phyloP scores from a whole-genome alignment of 2,888 invertebrate genomes.

The Drosophila glabriapex region DNA sequence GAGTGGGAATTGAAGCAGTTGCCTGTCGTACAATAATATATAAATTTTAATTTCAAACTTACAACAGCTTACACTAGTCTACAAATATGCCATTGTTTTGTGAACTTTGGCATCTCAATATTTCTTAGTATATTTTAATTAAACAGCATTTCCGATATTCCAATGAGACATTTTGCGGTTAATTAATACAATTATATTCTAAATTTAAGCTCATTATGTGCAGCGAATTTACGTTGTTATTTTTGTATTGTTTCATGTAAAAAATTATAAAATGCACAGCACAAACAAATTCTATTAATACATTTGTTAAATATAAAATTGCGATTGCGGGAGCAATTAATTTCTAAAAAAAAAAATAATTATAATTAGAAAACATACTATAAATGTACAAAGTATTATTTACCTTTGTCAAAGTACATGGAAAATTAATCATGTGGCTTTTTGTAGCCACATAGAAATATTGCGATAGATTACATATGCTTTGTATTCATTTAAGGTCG shows the following conservation, averaged over 20 bases:
- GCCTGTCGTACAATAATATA: slow-evolving; percentile 15
- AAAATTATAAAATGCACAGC: background rate
- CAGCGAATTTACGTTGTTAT: too few species aligned
- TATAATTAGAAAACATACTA: background rate
- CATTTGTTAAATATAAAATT: background rate
- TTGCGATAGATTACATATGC: background rate
- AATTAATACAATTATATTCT: background rate
- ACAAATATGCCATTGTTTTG: background rate
- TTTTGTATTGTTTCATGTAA: background rate
- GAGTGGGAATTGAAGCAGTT: slow-evolving; percentile 38
- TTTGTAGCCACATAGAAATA: background rate
- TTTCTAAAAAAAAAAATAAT: background rate
- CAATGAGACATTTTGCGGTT: background rate
- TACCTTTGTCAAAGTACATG: background rate
- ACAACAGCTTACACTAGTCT: background rate
- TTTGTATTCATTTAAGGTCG: background rate
- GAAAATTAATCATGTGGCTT: slow-evolving; percentile 5
- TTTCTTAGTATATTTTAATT: background rate
- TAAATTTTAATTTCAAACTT: slow-evolving; percentile 18
- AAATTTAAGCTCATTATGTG: background rate
- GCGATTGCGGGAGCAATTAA: background rate
- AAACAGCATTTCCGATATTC: background rate
- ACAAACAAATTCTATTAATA: background rate
- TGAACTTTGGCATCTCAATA: background rate
- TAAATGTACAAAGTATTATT: background rate